Base-by-base conservation (phyloP, 2,113 vertebrate genomes). In the Nothobranchius kuhntae region DNA sequence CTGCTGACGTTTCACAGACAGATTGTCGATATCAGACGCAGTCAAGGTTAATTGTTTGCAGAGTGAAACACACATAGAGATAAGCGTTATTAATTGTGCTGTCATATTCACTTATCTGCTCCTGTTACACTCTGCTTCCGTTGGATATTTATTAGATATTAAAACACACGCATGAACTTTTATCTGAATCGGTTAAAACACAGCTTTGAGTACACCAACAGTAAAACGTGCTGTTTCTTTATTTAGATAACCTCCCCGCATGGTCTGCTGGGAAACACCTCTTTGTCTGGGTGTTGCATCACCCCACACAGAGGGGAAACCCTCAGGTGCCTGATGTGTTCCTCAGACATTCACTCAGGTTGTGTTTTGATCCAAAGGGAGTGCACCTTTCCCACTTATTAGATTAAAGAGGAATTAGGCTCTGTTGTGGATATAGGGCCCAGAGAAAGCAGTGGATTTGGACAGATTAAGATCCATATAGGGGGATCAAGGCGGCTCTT, bases 341-440 rank as follows among this genome's bases (percentile, higher is more conserved):
- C 14, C 53, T 75, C 60, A 45, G 61, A 76, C 68, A 68, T 44
- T 53, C 73, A 30, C 30, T 30, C 4, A 4, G 17, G 60, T 3
- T 73, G 60, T 47, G 46, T 75, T 65, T 68, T 71, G 54, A 75
- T 86, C 81, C 78, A 53, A 68, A 70, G 71, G 64, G 62, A 79
- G 76, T 80, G 71, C 85, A 87, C 86, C 85, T 86, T 86, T 75
- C 65, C 72, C 40, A 48, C 79, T 89, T 79, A 88, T 90, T 90
- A 90, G 86, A 91, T 90, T 90, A 90, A 65, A 57, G 80, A 79
- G 86, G 87, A 91, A 71, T 90, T 85, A 87, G 85, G 74, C 83
- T 86, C 77, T 89, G 83, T 91, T 91, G 86, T 89, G 84, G 91
- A 90, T 89, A 89, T 86, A 71, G 84, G 77, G 73, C 85, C 86